Evolutionary conservation across 1,140 invertebrate species (phyloP).

Genomic region (Brachystomella parvula): DNA sequence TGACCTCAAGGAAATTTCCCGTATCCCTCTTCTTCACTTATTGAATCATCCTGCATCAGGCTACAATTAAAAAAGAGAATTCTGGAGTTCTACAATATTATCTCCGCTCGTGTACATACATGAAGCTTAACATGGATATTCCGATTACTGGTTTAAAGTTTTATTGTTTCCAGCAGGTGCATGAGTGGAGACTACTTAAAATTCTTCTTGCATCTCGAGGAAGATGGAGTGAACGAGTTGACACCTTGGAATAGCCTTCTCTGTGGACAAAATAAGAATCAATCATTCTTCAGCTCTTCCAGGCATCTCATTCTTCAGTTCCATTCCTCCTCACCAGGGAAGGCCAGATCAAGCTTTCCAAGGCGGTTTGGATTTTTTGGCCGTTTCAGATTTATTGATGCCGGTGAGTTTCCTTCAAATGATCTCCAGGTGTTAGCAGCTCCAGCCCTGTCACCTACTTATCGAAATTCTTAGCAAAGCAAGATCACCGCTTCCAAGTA

Average conservation of each 20-base stretch:
- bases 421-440: too few relatives aligned
- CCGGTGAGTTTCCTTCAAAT: constrained; percentile 25
- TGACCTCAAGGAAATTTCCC: background rate
- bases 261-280: constrained; percentile 63
- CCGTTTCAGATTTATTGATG: constrained; percentile 34
- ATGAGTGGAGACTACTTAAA: constrained; percentile 59
- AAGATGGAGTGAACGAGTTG: constrained; percentile 63
- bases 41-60: background rate
- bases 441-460: too few relatives aligned
- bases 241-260: constrained; percentile 65
- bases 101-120: too few relatives aligned
- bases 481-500: too few relatives aligned
- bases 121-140: background rate
- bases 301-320: constrained; percentile 73
- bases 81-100: too few relatives aligned
- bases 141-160: background rate
- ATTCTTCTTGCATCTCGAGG: constrained; percentile 64
- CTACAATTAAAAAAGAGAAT: background rate
- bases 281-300: constrained; percentile 69
- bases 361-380: constrained; percentile 28
- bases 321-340: constrained; percentile 58
- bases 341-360: constrained; percentile 43
- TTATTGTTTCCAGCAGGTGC: background rate
- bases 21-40: background rate
- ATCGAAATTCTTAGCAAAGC: too few relatives aligned